Evolutionary conservation across 1,140 invertebrate species (phyloP).

Genomic region (Cydia strobilella): DNA sequence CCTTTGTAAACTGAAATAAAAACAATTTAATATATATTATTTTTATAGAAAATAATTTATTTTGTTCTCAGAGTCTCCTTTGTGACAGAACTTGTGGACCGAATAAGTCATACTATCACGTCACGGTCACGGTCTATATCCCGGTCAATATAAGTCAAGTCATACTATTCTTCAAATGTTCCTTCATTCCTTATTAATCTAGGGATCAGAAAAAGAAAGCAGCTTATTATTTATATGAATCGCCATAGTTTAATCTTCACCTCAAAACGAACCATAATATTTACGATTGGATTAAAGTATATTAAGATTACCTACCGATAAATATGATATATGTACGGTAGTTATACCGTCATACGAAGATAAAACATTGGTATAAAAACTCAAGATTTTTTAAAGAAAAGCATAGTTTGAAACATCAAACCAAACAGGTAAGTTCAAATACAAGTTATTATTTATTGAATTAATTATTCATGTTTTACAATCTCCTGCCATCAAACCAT

Average conservation of each 20-base stretch:
- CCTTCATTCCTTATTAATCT: neutral
- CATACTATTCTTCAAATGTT: neutral
- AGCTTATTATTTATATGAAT: neutral
- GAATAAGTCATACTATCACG: too few relatives aligned
- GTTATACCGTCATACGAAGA: neutral
- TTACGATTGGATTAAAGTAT: neutral
- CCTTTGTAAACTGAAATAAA: too few relatives aligned
- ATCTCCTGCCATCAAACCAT: neutral
- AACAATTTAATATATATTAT: too few relatives aligned
- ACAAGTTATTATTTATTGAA: neutral
- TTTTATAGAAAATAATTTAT: too few relatives aligned
- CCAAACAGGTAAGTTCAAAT: constrained; percentile 22
- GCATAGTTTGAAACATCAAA: constrained; percentile 31
- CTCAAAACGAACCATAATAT: constrained; percentile 5
- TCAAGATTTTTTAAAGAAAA: neutral
- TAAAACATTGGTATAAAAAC: constrained; percentile 18
- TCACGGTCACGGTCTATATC: too few relatives aligned
- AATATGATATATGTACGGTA: neutral
- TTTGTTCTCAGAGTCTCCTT: too few relatives aligned
- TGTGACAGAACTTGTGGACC: too few relatives aligned
- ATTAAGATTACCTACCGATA: constrained; percentile 10
- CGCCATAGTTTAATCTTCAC: neutral
- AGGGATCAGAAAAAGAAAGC: neutral
- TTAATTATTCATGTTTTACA: neutral
- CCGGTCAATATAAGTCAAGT: too few relatives aligned